Evolutionary conservation across 2,797 vertebrate genomes (phyloP).

Genomic region (Thalassophryne amazonica): DNA sequence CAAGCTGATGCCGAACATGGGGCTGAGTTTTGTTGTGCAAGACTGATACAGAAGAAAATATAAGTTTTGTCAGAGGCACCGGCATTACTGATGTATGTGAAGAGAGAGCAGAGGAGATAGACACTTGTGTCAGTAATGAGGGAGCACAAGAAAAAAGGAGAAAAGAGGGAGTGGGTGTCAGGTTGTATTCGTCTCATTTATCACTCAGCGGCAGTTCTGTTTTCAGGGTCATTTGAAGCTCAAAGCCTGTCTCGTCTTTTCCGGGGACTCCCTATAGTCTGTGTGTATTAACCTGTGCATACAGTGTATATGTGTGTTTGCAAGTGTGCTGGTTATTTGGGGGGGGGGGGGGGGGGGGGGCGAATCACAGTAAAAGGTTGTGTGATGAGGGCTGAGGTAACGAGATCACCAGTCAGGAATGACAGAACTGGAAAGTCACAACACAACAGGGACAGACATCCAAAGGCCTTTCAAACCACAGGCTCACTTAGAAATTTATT

Average conservation of each 20-base stretch:
- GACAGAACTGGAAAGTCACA: constrained; percentile 34
- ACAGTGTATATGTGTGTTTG: constrained; percentile 4
- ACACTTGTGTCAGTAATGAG: constrained; percentile 59
- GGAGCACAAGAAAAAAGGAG: constrained; percentile 27
- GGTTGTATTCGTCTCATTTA: constrained; percentile 67
- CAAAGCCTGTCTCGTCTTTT: constrained; percentile 55
- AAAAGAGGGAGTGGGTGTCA: constrained; percentile 29
- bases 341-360: not conserved
- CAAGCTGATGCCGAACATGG: no score
- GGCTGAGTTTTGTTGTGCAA: no score
- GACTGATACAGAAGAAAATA: constrained; percentile 2
- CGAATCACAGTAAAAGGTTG: no score
- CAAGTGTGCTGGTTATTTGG: not conserved
- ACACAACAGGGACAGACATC: constrained; percentile 15
- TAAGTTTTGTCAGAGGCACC: constrained; percentile 21
- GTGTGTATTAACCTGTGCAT: constrained; percentile 14
- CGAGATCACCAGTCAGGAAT: constrained; percentile 29
- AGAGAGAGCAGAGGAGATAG: constrained; percentile 19
- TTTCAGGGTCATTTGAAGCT: constrained; percentile 65
- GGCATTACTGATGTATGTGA: constrained; percentile 18
- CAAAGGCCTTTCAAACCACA: no score
- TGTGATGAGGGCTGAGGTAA: no score
- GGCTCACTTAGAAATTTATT: no score
- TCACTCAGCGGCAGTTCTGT: constrained; percentile 64
- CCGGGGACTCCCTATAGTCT: constrained; percentile 44